Evolutionary conservation across 1,140 invertebrate genomes (phyloP).

Genomic region (Metopolophium dirhodum): DNA sequence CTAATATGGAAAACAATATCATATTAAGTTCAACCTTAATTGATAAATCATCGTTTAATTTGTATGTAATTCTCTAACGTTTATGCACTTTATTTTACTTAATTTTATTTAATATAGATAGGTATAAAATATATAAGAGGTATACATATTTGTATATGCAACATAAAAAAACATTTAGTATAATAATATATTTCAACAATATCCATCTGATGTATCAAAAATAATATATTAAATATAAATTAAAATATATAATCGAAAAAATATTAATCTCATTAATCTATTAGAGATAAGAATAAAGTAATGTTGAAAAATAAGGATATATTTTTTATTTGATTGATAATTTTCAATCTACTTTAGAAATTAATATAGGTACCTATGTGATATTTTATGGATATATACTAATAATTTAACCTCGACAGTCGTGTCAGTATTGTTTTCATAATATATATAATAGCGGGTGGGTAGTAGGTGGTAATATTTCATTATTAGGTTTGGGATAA

Average conservation of each 20-base stretch:
- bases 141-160: no score
- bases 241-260: no score
- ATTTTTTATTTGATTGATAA: neutral
- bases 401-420: conserved; percentile 21
- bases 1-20: neutral
- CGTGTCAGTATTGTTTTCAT: neutral
- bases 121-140: no score
- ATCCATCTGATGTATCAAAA: no score
- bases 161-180: no score
- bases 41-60: neutral
- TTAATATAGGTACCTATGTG: neutral
- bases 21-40: neutral
- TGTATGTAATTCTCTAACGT: neutral
- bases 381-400: neutral
- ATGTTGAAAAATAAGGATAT: neutral
- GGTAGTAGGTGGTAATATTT: neutral
- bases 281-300: no score
- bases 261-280: neutral
- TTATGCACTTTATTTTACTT: neutral
- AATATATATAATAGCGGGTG: neutral
- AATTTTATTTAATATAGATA: no score
- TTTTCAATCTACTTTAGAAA: neutral
- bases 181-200: no score
- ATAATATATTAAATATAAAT: no score
- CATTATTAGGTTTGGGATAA: conserved; percentile 6